Evolutionary conservation across 2,797 vertebrate species (phyloP), one percentile per base, ranked within the genome.

Genomic region (Phalanger gymnotis): DNA sequence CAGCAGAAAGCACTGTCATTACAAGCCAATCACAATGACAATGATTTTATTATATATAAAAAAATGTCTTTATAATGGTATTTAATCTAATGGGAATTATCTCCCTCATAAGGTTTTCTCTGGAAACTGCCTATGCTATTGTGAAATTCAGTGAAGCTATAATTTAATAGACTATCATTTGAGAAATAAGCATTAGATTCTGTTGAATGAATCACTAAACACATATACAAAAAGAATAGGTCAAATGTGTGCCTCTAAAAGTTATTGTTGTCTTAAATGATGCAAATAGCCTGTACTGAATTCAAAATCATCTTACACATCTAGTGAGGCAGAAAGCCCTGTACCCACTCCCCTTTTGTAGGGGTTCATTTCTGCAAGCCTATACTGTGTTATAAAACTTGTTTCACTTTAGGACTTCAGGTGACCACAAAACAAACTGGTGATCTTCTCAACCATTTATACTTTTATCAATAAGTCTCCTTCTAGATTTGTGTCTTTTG

Each of bases 101-200:
- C 22, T 51, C 87, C 27, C 66, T 81, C 31, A 91, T 91, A 61
- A 54, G 3, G 91, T 73, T 95, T 91, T 96, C 51, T 92, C 91
- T 90, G 53, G 81, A 94, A 96, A 93, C 4, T 92, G 93, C 96
- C 61, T 94, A 91, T 90, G 0, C 55, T 93, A 55, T n/a, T 96
- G 61, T 94, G 55, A 98, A 97, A 97, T 95, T 95, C 96, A n/a
- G 12, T 14, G 90, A 57, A 73, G 73, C 87, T 89, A 96, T 92
- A 95, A 96, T 96, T 95, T 97, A 30, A 93, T 93, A 96, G 87
- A 95, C 91, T 93, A 95, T n/a, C 57, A 92, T 58, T 90, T 93
- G 56, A 51, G 92, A 94, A 93, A 56, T 94, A 90, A 94, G 73
- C 47, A n/a, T 54, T 94, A 91, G 58, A 66, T 96, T 95, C 94